A percentile compares a stretch with the other conserved stretches of the same genome.
Conservation (phyloP, 2,113 vertebrate genomes). For the Paralichthys olivaceus region DNA sequence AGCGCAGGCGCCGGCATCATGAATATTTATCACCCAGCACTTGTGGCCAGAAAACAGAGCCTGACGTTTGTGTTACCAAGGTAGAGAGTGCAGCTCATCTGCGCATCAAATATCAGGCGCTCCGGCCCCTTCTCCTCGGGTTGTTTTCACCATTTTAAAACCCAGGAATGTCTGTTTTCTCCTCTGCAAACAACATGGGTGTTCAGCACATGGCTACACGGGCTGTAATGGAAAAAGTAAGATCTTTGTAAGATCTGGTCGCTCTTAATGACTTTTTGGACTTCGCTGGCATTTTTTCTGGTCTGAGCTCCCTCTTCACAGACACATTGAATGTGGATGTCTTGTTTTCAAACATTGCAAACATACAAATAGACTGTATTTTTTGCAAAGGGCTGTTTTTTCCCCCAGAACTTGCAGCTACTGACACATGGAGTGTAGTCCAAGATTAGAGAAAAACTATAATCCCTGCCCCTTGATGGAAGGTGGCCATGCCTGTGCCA, state of each 20-base stretch:
- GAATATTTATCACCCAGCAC: slow-evolving; percentile 87
- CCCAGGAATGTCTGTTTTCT: not conserved
- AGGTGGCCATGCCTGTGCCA: slow-evolving; percentile 49
- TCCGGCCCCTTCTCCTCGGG: not conserved
- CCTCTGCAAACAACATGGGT: not conserved
- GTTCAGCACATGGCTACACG: not conserved
- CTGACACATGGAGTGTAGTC: slow-evolving; percentile 29
- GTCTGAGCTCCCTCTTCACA: not conserved
- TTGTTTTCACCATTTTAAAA: slow-evolving; percentile 21
- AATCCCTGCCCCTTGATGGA: slow-evolving; percentile 51
- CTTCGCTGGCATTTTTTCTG: not conserved
- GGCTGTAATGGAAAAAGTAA: slow-evolving; percentile 1
- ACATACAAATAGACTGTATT: not conserved
- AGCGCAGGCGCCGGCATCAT: slow-evolving; percentile 78
- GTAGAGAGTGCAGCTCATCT: slow-evolving; percentile 57
- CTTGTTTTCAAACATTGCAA: not conserved
- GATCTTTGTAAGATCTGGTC: not conserved
- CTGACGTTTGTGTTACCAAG: slow-evolving; percentile 72
- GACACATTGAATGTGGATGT: not conserved
- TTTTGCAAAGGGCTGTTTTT: not conserved
- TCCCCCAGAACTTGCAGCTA: slow-evolving; percentile 4
- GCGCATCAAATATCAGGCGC: slow-evolving; percentile 45
- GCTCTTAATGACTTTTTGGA: slow-evolving; percentile 1
- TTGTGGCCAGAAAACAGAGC: slow-evolving; percentile 76
- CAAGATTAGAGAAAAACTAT: slow-evolving; percentile 46